Conservation (phyloP, 2,113 vertebrate species). For the Heterotilapia buettikoferi region DNA sequence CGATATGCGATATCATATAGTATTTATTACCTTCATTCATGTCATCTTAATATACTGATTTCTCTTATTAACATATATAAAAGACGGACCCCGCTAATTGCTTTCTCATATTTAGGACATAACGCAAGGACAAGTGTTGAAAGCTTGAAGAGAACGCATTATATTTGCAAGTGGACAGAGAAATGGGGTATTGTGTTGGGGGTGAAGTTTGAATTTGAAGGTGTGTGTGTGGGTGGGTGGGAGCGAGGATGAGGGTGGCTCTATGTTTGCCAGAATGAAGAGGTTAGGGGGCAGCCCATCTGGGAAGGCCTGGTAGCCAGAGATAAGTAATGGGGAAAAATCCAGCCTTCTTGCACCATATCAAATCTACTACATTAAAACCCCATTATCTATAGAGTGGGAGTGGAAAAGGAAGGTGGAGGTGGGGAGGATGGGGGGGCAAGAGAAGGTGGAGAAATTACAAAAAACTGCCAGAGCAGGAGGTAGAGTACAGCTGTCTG, state of each 20-base stretch:
- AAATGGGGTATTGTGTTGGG: background rate
- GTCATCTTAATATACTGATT: background rate
- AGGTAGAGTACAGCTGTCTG: constrained; percentile 26
- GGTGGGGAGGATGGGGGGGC: background rate
- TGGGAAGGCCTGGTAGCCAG: constrained; percentile 55
- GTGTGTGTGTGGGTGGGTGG: background rate
- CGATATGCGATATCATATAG: background rate
- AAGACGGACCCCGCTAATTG: background rate
- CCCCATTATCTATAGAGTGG: constrained; percentile 57
- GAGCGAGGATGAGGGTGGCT: background rate
- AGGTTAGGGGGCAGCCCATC: constrained; percentile 54
- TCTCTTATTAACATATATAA: background rate
- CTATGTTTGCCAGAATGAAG: constrained; percentile 7
- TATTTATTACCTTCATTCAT: background rate
- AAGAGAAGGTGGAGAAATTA: constrained; percentile 20
- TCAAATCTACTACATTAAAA: constrained; percentile 67
- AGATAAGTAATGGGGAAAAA: constrained; percentile 59
- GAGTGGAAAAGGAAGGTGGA: background rate
- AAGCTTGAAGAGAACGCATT: background rate
- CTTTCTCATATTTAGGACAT: background rate
- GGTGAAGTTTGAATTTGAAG: constrained; percentile 3
- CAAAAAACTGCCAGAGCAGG: background rate
- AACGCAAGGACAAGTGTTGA: background rate
- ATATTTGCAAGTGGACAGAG: constrained; percentile 4
- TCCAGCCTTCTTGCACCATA: constrained; percentile 43